Evolutionary conservation across 2,113 vertebrate genomes (phyloP).

Genomic region (Poecile atricapillus): DNA sequence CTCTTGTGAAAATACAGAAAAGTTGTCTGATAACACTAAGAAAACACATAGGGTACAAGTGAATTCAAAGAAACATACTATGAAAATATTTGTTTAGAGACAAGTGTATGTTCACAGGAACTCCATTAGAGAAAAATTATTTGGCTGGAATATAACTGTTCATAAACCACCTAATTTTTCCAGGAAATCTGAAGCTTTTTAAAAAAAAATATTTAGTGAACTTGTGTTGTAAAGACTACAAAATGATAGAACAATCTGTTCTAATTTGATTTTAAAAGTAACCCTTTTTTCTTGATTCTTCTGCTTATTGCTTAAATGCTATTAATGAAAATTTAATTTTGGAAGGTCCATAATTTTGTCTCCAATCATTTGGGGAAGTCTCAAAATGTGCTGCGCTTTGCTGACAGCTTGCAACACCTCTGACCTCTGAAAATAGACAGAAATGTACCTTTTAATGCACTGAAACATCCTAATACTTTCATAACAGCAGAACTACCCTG

Average conservation of each 20-base stretch:
- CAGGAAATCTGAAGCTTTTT: neutral
- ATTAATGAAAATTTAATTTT: neutral
- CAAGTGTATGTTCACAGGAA: neutral
- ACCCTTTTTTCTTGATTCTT: neutral
- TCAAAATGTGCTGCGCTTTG: neutral
- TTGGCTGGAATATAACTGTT: neutral
- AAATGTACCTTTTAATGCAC: neutral
- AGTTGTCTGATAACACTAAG: neutral
- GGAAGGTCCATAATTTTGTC: neutral
- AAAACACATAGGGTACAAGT: neutral
- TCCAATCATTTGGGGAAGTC: neutral
- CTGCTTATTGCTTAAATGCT: neutral
- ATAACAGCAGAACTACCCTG: neutral
- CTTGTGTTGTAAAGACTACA: neutral
- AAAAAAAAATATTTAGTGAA: neutral
- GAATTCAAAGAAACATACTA: neutral
- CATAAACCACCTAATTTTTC: neutral
- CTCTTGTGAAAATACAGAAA: neutral
- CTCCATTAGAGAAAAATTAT: neutral
- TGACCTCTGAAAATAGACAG: neutral
- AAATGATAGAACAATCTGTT: neutral
- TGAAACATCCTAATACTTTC: neutral
- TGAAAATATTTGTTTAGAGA: neutral
- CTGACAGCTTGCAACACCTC: neutral
- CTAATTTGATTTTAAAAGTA: neutral